Evolutionary conservation across 2,797 vertebrate species (phyloP), one percentile per base, ranked within the genome.

Genomic region (Pogoniulus pusillus): DNA sequence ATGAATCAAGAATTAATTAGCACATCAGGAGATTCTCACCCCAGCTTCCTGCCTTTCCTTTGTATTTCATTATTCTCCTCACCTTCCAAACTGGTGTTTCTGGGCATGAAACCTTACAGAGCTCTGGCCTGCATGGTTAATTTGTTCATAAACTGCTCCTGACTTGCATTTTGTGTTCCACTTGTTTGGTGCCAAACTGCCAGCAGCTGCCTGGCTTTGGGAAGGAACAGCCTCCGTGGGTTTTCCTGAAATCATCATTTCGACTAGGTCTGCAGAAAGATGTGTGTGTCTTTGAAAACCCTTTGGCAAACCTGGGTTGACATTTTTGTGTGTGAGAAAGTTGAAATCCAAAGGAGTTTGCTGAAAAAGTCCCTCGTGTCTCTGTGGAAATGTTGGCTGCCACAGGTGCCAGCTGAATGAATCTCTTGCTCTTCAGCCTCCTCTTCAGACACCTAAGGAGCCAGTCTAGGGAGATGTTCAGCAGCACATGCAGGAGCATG

Each of bases 1-100:
- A 87, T 91, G 91, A 93, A 94, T 93, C 90, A 90, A 85, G 85
- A 95, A 93, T 90, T 95, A 94, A 95, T 95, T 96, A 93, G 73
- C 39, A 89, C 88, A 95, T 89, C 69, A 78, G 69, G 89, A 92
- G 88, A 91, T 92, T 95, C 91, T 92, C 94, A 92, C 93, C 79
- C 85, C 76, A 57, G 94, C 86, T 95, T 95, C 94, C 91, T 89
- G 86, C 72, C 85, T 83, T 89, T 93, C 93, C 89, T 95, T 91
- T 75, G 72, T 82, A 26, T 90, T 93, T 87, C 30, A 4, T 89
- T 91, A 80, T 89, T 92, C 84, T 89, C 58, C 78, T 12, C 3
- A 6, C 78, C 62, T 87, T 92, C 85, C 69, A 85, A 91, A 69
- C 6, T 82, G 78, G 9, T 91, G 63, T 94, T 93, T 6, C 60